phyloP scores from a whole-genome alignment of 2,888 invertebrate species.

The Volucella inanis region DNA sequence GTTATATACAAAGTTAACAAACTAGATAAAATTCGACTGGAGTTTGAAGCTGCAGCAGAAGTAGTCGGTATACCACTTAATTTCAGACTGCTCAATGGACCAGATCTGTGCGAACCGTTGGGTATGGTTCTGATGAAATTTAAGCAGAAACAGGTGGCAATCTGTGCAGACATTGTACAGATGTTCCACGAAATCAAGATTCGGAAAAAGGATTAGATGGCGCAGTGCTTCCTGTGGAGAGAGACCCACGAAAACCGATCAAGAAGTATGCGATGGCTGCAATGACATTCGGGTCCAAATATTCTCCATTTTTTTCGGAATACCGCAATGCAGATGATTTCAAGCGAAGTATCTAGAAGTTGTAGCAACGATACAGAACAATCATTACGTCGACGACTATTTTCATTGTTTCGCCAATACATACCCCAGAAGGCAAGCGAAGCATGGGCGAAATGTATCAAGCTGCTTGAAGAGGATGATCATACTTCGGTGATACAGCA shows the following conservation, averaged over 20 bases:
- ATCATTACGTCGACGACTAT: conserved; percentile 65
- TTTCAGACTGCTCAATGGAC: too few species aligned
- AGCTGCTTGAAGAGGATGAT: conserved; percentile 20
- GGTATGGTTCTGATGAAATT: too few species aligned
- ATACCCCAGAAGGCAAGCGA: conserved; percentile 24
- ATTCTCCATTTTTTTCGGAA: conserved; percentile 68
- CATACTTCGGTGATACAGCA: conserved; percentile 46
- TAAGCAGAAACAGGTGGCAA: too few species aligned
- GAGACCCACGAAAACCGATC: background rate
- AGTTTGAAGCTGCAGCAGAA: too few species aligned
- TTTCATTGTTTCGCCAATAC: conserved; percentile 42
- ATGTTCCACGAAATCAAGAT: too few species aligned
- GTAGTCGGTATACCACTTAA: too few species aligned
- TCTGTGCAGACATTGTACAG: too few species aligned
- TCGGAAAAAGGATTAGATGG: too few species aligned
- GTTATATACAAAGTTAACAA: too few species aligned
- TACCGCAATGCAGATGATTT: conserved; percentile 60
- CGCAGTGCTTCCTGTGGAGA: too few species aligned
- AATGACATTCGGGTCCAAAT: conserved; percentile 76
- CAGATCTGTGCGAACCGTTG: too few species aligned
- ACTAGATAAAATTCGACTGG: too few species aligned
- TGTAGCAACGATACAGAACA: conserved; percentile 44
- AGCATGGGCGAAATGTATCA: conserved; percentile 42
- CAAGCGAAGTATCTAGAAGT: conserved; percentile 49
- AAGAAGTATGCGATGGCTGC: conserved; percentile 71